Percentiles rank a stretch among this genome's conserved stretches.
phyloP scores from a whole-genome alignment of 2,888 invertebrate genomes.

The Drosophila neotestacea region DNA sequence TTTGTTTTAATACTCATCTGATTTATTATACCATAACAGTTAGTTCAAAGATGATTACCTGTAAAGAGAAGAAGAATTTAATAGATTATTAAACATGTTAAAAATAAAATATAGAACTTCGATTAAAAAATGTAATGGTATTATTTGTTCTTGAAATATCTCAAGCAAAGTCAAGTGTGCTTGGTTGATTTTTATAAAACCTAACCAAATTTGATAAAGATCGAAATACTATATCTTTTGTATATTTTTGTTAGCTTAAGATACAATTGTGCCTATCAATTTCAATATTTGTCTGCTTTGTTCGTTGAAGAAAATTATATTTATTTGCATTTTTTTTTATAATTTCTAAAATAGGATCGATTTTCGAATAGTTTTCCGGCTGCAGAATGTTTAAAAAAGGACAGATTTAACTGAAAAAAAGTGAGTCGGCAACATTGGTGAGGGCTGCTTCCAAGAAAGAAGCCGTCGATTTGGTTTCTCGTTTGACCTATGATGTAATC shows the following conservation, averaged over 20 bases:
- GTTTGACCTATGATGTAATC: slow-evolving; percentile 56
- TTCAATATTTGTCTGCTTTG: no score
- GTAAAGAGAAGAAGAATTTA: slow-evolving; percentile 30
- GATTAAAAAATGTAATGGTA: not conserved
- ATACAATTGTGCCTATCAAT: no score
- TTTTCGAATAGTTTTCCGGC: no score
- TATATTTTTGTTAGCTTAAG: no score
- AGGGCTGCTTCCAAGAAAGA: slow-evolving; percentile 27
- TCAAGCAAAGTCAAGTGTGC: no score
- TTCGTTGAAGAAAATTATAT: no score
- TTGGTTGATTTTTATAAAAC: no score
- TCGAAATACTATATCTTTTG: no score
- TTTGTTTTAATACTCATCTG: not conserved
- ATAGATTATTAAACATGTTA: not conserved
- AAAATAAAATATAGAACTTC: not conserved
- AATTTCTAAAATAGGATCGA: no score
- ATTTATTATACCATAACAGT: not conserved
- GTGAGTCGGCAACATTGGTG: not conserved
- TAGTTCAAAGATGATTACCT: slow-evolving; percentile 37
- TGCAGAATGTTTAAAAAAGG: not conserved
- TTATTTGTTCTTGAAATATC: no score
- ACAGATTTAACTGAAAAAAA: not conserved
- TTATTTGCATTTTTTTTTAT: no score
- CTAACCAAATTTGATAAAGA: no score
- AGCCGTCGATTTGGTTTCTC: not conserved